These are phyloP conservation scores for Lamprotornis superbus DNA, from an alignment of 2,113 vertebrate genomes.

Conservation along the genomic window DNA sequence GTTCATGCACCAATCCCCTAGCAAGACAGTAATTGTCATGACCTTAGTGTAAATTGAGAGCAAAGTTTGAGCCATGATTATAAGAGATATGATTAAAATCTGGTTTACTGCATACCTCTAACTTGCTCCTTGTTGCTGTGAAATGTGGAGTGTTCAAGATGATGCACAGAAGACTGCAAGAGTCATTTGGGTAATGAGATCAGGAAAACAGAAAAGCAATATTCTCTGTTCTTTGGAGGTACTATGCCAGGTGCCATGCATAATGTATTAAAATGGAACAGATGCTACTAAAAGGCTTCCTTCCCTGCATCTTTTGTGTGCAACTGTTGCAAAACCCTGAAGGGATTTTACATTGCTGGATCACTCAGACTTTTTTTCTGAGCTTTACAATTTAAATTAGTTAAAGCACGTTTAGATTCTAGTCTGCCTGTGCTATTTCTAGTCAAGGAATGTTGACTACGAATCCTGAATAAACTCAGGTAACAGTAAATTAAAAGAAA, in stretches of 20 bases:
- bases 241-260: not conserved
- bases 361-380: not conserved
- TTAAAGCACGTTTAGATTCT: not conserved
- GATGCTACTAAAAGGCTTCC: not conserved
- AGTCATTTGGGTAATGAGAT: not conserved
- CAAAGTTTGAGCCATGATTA: not conserved
- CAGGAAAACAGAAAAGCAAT: not conserved
- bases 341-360: not conserved
- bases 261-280: not conserved
- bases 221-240: not conserved
- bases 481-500: not conserved
- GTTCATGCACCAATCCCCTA: not conserved
- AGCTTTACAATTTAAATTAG: not conserved
- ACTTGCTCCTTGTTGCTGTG: not conserved
- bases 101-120: not conserved
- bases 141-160: not conserved
- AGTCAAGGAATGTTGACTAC: not conserved
- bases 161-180: not conserved
- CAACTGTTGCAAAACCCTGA: not conserved
- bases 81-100: not conserved
- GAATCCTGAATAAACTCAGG: not conserved
- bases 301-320: not conserved
- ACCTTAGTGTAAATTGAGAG: not conserved
- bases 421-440: not conserved
- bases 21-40: not conserved